Conservation (phyloP, 2,797 vertebrate species). For the Taeniopygia guttata region DNA sequence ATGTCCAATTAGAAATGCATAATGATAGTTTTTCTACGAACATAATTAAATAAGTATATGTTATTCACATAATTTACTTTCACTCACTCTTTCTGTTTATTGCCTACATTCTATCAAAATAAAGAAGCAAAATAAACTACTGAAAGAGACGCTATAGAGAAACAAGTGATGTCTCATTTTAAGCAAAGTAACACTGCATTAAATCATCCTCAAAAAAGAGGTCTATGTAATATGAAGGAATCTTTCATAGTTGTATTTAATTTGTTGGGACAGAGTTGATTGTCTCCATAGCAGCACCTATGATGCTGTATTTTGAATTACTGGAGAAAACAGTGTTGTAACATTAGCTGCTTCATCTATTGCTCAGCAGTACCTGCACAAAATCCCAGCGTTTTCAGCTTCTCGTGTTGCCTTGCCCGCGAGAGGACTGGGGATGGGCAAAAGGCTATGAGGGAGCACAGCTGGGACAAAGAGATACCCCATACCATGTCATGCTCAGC, state of each 20-base stretch:
- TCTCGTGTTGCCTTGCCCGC: accelerated
- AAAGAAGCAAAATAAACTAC: neutral
- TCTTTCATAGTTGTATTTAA: neutral
- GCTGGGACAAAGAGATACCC: neutral
- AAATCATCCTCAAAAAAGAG: neutral
- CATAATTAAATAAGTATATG: neutral
- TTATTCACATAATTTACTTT: neutral
- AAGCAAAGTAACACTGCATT: neutral
- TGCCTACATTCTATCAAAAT: neutral
- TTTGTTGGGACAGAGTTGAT: neutral
- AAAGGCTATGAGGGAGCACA: neutral
- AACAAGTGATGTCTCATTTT: neutral
- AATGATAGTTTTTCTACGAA: neutral
- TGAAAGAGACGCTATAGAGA: neutral
- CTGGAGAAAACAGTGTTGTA: neutral
- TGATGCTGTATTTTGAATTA: accelerated
- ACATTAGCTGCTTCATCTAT: neutral
- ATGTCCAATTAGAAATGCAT: neutral
- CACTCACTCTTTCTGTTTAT: neutral
- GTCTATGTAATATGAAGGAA: neutral
- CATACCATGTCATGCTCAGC: neutral
- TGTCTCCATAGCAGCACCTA: neutral
- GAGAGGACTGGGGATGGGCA: accelerated
- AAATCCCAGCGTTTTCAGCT: neutral
- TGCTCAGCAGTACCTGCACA: neutral